Conservation (phyloP, 2,797 vertebrate genomes). For the Diplodus puntazzo region DNA sequence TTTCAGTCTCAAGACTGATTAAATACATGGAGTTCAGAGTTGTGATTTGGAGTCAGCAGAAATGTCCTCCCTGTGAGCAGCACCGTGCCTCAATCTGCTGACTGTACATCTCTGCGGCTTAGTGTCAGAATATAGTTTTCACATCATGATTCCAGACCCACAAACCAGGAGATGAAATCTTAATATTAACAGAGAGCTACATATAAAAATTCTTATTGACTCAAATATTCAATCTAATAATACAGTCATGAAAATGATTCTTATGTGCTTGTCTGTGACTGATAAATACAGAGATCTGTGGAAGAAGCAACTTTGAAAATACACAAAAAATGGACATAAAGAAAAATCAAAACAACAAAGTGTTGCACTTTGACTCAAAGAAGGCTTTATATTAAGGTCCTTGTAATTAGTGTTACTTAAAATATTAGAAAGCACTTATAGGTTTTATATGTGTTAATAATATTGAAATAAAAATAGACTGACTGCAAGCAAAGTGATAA, state of each 20-base stretch:
- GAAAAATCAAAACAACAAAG: not conserved
- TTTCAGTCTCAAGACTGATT: constrained; percentile 28
- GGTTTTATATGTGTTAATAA: too few species aligned
- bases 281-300: not conserved
- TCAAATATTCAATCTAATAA: not conserved
- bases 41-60: constrained; percentile 51
- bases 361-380: not conserved
- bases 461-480: not conserved
- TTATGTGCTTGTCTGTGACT: constrained; percentile 4
- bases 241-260: not conserved
- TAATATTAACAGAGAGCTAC: not conserved
- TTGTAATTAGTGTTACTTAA: too few species aligned
- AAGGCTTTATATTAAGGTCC: too few species aligned
- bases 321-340: not conserved
- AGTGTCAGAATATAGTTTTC: constrained; percentile 44
- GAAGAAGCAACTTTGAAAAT: constrained; percentile 16
- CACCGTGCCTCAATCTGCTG: constrained; percentile 12
- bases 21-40: constrained; percentile 35
- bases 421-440: too few species aligned
- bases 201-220: not conserved
- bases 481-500: not conserved
- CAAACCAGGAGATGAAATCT: constrained; percentile 16
- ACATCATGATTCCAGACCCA: not conserved
- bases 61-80: constrained; percentile 3
- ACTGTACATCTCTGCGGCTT: constrained; percentile 32